Percentiles rank a stretch among this genome's conserved stretches.
Conservation (phyloP, 2,113 vertebrate genomes). For the Pipa parva region DNA sequence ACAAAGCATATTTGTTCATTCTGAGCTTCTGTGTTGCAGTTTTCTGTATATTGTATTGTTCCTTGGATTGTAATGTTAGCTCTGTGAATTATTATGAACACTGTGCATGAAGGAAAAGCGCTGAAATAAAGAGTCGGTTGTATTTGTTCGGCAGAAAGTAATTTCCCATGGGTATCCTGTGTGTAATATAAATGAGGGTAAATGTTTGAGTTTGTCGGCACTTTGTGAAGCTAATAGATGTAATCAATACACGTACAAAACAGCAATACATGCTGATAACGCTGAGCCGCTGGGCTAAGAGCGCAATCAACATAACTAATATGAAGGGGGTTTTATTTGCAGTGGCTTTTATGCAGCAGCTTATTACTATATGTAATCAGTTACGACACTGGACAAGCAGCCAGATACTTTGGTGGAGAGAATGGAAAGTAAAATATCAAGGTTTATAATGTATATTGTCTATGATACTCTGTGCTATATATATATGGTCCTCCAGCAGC, state of each 20-base stretch:
- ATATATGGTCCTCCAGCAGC: too few relatives aligned
- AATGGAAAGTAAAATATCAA: too few relatives aligned
- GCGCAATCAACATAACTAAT: not conserved
- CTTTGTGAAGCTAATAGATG: not conserved
- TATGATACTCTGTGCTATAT: too few relatives aligned
- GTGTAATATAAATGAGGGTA: not conserved
- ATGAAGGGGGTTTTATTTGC: conserved; percentile 2
- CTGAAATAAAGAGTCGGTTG: not conserved
- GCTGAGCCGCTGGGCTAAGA: not conserved
- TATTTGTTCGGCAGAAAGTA: not conserved
- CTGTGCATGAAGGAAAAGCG: not conserved
- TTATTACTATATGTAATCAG: not conserved
- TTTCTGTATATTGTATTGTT: too few relatives aligned
- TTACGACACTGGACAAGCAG: too few relatives aligned
- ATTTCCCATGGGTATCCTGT: not conserved
- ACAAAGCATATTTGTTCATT: too few relatives aligned
- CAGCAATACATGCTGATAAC: not conserved
- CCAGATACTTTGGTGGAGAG: too few relatives aligned
- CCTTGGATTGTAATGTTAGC: not conserved
- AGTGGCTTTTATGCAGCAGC: not conserved
- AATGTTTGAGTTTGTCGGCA: not conserved
- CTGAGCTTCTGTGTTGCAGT: too few relatives aligned
- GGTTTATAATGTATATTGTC: too few relatives aligned
- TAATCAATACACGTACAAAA: not conserved
- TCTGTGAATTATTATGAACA: not conserved